A percentile compares a stretch with the other conserved stretches of the same genome.
Evolutionary conservation across 2,113 vertebrate genomes (phyloP).

Genomic region (Myxocyprinus asiaticus): DNA sequence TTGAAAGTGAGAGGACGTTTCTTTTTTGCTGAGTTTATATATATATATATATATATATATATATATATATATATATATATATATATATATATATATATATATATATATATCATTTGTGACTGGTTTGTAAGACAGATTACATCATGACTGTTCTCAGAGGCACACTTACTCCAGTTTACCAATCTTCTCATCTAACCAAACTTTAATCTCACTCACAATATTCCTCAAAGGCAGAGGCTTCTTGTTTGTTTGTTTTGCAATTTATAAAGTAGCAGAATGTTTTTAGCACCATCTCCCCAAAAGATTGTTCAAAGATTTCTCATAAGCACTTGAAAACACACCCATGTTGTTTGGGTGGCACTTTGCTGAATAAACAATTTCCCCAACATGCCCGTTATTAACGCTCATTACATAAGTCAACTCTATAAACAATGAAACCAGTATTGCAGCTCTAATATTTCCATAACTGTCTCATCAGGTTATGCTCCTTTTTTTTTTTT

Average conservation of each 20-base stretch:
- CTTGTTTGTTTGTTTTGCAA: conserved; percentile 11
- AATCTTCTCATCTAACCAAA: neutral
- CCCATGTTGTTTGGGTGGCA: conserved; percentile 11
- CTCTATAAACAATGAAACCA: conserved; percentile 66
- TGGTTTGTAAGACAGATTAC: neutral
- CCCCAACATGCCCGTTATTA: neutral
- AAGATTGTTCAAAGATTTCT: conserved; percentile 22
- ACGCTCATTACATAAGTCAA: conserved; percentile 3
- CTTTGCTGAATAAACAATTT: conserved; percentile 29
- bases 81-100: too few species aligned
- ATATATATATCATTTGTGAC: neutral
- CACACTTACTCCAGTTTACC: neutral
- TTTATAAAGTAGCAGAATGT: conserved; percentile 11
- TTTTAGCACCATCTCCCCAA: conserved; percentile 17
- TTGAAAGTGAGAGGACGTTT: too few species aligned
- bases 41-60: too few species aligned
- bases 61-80: too few species aligned
- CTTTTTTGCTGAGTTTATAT: too few species aligned
- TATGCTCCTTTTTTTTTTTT: conserved; percentile 47
- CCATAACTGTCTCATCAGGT: conserved; percentile 61
- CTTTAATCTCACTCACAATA: conserved; percentile 8
- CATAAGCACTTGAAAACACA: conserved; percentile 16
- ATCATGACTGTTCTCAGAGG: conserved; percentile 18
- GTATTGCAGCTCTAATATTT: conserved; percentile 52
- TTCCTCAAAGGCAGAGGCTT: neutral